Percentiles rank a stretch among this genome's conserved stretches.
phyloP scores from a whole-genome alignment of 2,888 invertebrate species.

The Ophion ellenae region DNA sequence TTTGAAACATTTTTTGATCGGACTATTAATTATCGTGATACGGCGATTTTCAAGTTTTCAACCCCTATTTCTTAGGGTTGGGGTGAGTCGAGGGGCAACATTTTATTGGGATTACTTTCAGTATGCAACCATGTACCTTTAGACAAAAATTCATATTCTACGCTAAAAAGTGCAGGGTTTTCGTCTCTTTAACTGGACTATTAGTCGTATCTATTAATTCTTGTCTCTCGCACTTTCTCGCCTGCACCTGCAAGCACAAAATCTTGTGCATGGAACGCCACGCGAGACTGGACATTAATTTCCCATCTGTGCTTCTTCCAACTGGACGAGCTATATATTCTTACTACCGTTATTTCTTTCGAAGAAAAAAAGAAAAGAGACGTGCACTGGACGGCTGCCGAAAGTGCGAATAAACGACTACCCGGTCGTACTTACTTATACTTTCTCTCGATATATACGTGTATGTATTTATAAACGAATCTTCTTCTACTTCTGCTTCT shows the following conservation, averaged over 20 bases:
- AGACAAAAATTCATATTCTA: no score
- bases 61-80: no score
- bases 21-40: no score
- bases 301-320: slow-evolving; percentile 54
- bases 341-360: slow-evolving; percentile 50
- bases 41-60: no score
- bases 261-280: neutral
- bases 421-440: slow-evolving; percentile 20
- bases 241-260: neutral
- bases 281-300: neutral
- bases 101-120: no score
- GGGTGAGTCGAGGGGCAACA: no score
- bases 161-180: no score
- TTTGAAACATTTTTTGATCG: no score
- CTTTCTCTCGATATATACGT: slow-evolving; percentile 16
- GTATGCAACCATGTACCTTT: no score
- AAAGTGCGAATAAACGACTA: slow-evolving; percentile 24
- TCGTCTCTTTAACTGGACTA: no score
- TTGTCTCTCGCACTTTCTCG: slow-evolving; percentile 2
- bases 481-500: slow-evolving; percentile 45
- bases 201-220: neutral
- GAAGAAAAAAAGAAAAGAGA: neutral
- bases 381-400: slow-evolving; percentile 21
- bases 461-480: slow-evolving; percentile 33
- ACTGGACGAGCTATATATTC: slow-evolving; percentile 22